Evolutionary conservation across 2,113 vertebrate genomes (phyloP).

Genomic region (Bubo blakistoni): DNA sequence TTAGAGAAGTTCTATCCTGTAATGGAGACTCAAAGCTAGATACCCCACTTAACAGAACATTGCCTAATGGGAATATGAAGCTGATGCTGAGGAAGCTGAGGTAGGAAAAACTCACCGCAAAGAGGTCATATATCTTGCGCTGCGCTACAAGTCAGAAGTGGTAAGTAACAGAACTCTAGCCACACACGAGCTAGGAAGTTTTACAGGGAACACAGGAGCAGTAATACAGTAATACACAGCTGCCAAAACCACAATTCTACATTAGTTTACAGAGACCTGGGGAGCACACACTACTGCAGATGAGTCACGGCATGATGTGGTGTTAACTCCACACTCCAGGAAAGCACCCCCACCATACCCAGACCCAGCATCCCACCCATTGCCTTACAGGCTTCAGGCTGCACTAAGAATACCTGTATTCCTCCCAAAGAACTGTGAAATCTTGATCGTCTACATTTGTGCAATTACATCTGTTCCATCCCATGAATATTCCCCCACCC

Average conservation of each 20-base stretch:
- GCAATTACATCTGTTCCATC: neutral
- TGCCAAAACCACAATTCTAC: neutral
- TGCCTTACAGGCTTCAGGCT: neutral
- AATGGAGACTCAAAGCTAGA: neutral
- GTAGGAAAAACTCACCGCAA: neutral
- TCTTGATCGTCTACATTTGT: accelerated
- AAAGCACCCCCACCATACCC: neutral
- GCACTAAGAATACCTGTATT: neutral
- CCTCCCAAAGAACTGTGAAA: neutral
- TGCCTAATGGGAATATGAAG: neutral
- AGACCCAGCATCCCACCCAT: neutral
- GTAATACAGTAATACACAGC: neutral
- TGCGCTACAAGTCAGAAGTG: neutral
- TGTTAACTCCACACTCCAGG: neutral
- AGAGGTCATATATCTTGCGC: neutral
- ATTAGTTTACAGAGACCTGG: neutral
- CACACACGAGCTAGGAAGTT: neutral
- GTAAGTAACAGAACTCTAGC: neutral
- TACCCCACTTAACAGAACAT: neutral
- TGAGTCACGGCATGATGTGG: neutral
- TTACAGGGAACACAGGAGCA: neutral
- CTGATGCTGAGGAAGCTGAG: neutral
- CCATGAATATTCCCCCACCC: neutral
- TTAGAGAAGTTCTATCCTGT: neutral
- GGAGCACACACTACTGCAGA: neutral